Conservation (phyloP, 2,113 vertebrate species). For the Psephotus haematonotus region DNA sequence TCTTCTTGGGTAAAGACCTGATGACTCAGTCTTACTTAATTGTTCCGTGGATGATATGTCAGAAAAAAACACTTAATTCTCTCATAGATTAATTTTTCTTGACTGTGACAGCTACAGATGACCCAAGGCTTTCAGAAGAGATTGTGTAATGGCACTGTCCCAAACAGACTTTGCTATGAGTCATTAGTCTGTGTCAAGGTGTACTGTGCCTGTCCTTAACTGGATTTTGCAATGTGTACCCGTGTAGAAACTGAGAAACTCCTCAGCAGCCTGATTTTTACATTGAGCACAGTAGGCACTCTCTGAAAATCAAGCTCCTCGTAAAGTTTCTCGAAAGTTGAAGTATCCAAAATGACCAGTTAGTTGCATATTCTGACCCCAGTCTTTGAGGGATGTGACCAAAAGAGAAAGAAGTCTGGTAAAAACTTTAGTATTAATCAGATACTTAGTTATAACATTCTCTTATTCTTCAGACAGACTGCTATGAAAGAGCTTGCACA, state of each 20-base stretch:
- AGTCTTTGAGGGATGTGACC: not conserved
- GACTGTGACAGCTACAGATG: not conserved
- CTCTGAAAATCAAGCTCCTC: not conserved
- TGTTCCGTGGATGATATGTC: not conserved
- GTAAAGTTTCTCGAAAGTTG: not conserved
- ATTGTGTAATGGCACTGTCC: not conserved
- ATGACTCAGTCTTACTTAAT: conserved; percentile 30
- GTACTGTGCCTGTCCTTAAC: not conserved
- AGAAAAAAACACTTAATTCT: not conserved
- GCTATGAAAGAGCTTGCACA: not conserved
- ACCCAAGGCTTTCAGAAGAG: not conserved
- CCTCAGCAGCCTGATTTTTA: not conserved
- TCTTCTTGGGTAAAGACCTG: not conserved
- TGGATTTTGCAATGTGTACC: not conserved
- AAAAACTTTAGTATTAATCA: not conserved
- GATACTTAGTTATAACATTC: not conserved
- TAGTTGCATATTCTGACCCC: not conserved
- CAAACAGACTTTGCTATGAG: not conserved
- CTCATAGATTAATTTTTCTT: not conserved
- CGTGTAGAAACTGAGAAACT: not conserved
- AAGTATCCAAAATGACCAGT: not conserved
- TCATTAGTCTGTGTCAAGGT: not conserved
- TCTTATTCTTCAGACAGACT: not conserved
- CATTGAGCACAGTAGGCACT: not conserved
- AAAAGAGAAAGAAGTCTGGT: not conserved